Conservation (phyloP, 2,888 invertebrate species). For the Nebria brevicollis region DNA sequence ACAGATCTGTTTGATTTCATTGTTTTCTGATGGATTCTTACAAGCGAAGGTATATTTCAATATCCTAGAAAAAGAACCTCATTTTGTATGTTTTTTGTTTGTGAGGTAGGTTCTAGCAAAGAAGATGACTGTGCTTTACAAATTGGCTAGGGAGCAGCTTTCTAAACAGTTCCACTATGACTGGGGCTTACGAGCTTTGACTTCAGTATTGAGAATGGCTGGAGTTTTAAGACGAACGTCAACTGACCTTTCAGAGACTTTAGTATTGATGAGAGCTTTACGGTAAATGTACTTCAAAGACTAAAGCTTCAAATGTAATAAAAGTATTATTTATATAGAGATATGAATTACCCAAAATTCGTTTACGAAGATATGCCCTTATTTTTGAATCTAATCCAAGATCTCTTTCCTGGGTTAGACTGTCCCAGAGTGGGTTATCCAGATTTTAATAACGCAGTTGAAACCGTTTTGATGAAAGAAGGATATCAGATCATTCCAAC, state of each 20-base stretch:
- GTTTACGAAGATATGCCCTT: conserved; percentile 91
- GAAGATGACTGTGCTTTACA: conserved; percentile 93
- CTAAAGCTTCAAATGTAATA: background rate
- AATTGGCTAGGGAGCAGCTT: conserved; percentile 85
- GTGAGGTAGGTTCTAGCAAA: conserved; percentile 78
- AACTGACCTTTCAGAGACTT: conserved; percentile 82
- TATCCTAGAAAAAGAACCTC: conserved; percentile 15
- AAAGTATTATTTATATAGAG: conserved; percentile 61
- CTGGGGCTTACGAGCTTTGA: conserved; percentile 92
- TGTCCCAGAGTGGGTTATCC: conserved; percentile 90
- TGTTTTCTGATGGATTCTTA: conserved; percentile 92
- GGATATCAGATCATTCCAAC: conserved; percentile 75
- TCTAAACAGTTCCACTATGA: conserved; percentile 95
- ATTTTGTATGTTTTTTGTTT: too few species aligned
- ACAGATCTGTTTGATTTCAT: conserved; percentile 90
- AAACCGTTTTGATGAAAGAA: conserved; percentile 72
- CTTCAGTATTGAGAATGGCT: conserved; percentile 91
- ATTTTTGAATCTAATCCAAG: conserved; percentile 87
- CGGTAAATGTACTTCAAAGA: conserved; percentile 50
- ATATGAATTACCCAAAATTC: conserved; percentile 95
- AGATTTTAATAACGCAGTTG: conserved; percentile 84
- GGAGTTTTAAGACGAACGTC: conserved; percentile 85
- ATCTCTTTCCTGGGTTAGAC: conserved; percentile 90
- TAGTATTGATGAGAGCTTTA: conserved; percentile 90
- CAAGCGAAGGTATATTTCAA: conserved; percentile 77